phyloP scores from a whole-genome alignment of 1,140 invertebrate genomes.

The Drosophila prosaltans region DNA sequence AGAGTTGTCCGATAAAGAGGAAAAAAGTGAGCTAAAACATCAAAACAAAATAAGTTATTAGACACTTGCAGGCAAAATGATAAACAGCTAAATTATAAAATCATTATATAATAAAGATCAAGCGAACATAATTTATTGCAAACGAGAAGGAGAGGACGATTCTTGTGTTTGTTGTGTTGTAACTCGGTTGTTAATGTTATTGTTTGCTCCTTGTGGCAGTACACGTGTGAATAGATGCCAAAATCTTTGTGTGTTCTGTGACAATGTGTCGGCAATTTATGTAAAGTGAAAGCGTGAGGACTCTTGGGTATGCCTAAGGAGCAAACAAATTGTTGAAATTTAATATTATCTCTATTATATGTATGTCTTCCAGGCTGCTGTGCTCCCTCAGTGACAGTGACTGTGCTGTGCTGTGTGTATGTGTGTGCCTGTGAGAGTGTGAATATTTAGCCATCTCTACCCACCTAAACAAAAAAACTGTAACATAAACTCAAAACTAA shows the following conservation, averaged over 20 bases:
- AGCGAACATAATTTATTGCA: neutral
- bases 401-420: neutral
- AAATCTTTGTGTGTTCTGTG: constrained; percentile 4
- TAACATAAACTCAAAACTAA: constrained; percentile 32
- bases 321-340: constrained; percentile 14
- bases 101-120: constrained; percentile 1
- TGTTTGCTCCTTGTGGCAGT: constrained; percentile 3
- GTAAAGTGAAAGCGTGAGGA: constrained; percentile 7
- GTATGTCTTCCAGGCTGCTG: neutral
- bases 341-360: constrained; percentile 15
- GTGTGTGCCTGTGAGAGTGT: neutral
- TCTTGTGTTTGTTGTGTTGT: neutral
- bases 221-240: neutral
- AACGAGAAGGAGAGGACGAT: neutral
- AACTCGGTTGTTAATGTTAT: constrained; percentile 3
- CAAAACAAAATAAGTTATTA: neutral
- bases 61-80: neutral
- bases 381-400: neutral
- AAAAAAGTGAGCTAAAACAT: constrained; percentile 3
- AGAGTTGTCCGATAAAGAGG: neutral
- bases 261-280: constrained; percentile 13
- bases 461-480: constrained; percentile 48
- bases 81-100: neutral
- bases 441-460: constrained; percentile 41
- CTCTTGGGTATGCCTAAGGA: constrained; percentile 10